Percentiles rank a stretch among this genome's conserved stretches.
phyloP scores from a whole-genome alignment of 2,797 vertebrate species.

The Phoebastria nigripes region DNA sequence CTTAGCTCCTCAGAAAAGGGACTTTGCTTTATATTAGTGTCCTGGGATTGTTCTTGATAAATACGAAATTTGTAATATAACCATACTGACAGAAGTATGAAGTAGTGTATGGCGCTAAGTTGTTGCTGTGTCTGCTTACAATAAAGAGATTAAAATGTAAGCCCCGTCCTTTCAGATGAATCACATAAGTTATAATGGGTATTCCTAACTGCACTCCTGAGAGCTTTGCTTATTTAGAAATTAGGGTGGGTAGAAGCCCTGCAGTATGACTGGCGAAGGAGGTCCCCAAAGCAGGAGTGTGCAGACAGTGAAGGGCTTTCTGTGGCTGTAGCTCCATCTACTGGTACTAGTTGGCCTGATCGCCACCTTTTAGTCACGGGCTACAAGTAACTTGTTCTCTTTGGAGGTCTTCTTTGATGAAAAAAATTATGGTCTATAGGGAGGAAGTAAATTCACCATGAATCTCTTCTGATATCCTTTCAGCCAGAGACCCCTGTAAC shows the following conservation, averaged over 20 bases:
- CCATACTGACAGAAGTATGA: neutral
- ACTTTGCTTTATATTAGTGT: neutral
- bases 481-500: neutral
- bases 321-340: conserved; percentile 36
- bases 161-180: neutral
- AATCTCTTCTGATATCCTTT: neutral
- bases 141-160: neutral
- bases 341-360: neutral
- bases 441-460: neutral
- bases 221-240: neutral
- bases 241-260: neutral
- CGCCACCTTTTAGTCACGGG: rapidly evolving
- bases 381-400: neutral
- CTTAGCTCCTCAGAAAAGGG: neutral
- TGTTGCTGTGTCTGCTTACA: neutral
- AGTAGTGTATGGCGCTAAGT: rapidly evolving
- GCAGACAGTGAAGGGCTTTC: neutral
- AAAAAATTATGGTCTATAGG: rapidly evolving
- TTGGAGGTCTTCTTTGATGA: neutral
- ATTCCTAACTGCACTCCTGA: neutral
- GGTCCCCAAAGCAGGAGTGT: neutral
- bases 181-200: rapidly evolving
- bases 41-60: neutral
- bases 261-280: rapidly evolving
- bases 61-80: neutral